Base-by-base conservation (phyloP, 2,113 vertebrate species). In the Sebastes schlegelii region DNA sequence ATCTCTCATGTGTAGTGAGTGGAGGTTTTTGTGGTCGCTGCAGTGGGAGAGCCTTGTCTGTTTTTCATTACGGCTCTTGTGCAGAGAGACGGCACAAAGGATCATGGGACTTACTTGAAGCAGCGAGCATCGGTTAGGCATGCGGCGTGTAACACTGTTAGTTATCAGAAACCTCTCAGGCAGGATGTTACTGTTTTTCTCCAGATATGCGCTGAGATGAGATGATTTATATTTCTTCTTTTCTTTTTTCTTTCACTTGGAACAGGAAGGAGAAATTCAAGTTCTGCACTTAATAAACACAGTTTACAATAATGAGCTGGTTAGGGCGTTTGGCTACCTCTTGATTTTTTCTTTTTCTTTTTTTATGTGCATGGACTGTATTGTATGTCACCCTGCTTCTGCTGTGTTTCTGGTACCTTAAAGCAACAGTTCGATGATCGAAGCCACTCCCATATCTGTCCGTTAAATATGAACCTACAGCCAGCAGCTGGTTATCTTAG, bases 1-100 rank as follows among this genome's bases (percentile, higher is more conserved):
- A 92, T 93, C 93, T 92, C 86, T 89, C 83, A 83, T 92, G 86
- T 91, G 87, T 73, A 87, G 79, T 78, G 82, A 92, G 92, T 66
- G 74, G 83, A 84, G 85, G 80, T 82, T 89, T 88, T 80, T 92
- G 90, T 89, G 92, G 88, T 86, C 57, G 70, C 84, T 91, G 90
- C 74, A 82, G 86, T 74, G 78, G 89, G 79, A 88, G 90, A 82
- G 87, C 86, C 34, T 79, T 63, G 86, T 89, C 93, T 94, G 93
- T 80, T 92, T 93, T 91, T 91, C 91, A 92, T 93, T 93, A 92
- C 42, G 82, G 77, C 69, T 88, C 70, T 83, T 83, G 82, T 81
- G 82, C 83, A 82, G 75, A 81, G 86, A 74, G 62, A 80, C 70
- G 48, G 77, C 82, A 90, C 88, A 92, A 89, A 92, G 82, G 85